Evolutionary conservation across 2,797 vertebrate genomes (phyloP).

Genomic region (Crocidura indochinensis): DNA sequence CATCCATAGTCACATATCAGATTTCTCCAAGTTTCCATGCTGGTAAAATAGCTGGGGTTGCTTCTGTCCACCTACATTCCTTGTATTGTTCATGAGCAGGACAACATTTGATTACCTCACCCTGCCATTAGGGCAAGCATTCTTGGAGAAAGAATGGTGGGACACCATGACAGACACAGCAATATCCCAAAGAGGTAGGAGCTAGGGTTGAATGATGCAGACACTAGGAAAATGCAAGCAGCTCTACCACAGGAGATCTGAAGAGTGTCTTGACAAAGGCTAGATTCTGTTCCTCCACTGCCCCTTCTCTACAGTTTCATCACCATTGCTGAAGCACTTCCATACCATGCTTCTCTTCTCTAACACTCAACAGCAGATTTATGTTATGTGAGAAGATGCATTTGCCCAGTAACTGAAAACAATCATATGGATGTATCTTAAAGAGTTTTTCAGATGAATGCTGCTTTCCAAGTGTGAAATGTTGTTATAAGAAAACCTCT

Average conservation of each 20-base stretch:
- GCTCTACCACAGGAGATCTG: neutral
- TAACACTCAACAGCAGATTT: conserved; percentile 48
- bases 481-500: conserved; percentile 74
- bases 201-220: neutral
- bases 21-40: neutral
- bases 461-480: conserved; percentile 72
- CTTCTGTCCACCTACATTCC: neutral
- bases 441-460: conserved; percentile 74
- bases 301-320: neutral
- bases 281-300: neutral
- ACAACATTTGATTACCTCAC: neutral
- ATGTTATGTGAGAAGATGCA: conserved; percentile 58
- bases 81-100: neutral
- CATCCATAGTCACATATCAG: neutral
- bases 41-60: neutral
- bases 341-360: conserved; percentile 18
- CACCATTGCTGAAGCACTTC: neutral
- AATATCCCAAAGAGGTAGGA: neutral
- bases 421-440: conserved; percentile 65
- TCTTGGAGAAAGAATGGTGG: neutral
- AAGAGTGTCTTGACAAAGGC: conserved; percentile 22
- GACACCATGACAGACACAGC: neutral
- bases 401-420: conserved; percentile 72
- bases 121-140: neutral
- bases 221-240: neutral